Conservation (phyloP, 2,888 invertebrate genomes). For the Lasioglossum marginatum region DNA sequence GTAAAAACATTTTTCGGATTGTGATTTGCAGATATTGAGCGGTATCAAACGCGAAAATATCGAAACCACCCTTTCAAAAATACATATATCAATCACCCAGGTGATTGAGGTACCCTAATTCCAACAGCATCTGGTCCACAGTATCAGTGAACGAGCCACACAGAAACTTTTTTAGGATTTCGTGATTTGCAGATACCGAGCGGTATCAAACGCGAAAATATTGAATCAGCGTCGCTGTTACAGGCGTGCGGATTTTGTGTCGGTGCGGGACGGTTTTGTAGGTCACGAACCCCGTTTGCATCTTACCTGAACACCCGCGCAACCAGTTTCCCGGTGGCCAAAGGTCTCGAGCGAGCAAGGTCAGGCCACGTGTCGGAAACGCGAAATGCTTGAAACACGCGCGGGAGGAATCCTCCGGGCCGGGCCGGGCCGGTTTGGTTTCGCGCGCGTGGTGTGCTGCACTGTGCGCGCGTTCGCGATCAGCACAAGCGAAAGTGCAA, state of each 20-base stretch:
- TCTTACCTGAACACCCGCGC: constrained; percentile 5
- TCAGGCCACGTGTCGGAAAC: constrained; percentile 2
- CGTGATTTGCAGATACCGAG: no score
- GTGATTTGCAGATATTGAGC: no score
- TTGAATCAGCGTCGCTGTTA: neutral
- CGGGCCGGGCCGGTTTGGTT: neutral
- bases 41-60: no score
- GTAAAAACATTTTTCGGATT: neutral
- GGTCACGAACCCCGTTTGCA: neutral
- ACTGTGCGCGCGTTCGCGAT: constrained; percentile 40
- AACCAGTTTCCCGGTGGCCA: constrained; percentile 1
- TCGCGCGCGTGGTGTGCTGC: neutral
- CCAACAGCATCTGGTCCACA: no score
- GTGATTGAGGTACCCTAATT: no score
- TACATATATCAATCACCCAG: no score
- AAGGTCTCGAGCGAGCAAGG: neutral
- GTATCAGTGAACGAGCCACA: no score
- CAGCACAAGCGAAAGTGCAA: constrained; percentile 78
- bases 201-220: neutral
- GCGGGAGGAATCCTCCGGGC: neutral
- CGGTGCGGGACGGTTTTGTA: neutral
- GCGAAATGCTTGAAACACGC: neutral
- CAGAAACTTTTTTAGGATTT: no score
- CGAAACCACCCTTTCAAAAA: no score
- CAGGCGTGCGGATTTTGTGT: neutral